Conservation (phyloP, 2,888 invertebrate species). For the Acleris holmiana region DNA sequence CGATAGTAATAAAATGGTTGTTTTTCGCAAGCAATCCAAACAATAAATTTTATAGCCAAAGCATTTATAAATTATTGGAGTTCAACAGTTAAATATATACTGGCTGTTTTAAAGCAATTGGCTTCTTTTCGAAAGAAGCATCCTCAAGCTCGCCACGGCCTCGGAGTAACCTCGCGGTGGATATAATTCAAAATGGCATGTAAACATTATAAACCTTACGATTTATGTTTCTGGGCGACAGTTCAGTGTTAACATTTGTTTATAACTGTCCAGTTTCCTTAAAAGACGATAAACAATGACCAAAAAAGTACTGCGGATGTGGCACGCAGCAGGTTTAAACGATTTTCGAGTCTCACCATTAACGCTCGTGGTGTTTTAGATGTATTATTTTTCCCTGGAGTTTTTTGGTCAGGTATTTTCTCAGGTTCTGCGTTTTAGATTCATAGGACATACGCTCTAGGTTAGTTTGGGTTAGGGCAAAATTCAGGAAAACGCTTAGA, state of each 20-base stretch:
- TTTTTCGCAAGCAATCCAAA: neutral
- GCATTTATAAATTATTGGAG: neutral
- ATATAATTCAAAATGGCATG: neutral
- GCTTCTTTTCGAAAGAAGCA: neutral
- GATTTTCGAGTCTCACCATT: no score
- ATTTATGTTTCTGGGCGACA: neutral
- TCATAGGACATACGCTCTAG: no score
- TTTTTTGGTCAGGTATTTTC: no score
- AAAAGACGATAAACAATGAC: neutral
- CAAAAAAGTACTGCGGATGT: no score
- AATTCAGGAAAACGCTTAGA: no score
- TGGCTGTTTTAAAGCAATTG: neutral
- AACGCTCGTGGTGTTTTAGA: no score
- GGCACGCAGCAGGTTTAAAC: no score
- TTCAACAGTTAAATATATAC: neutral
- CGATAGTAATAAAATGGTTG: neutral
- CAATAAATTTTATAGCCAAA: neutral
- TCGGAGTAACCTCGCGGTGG: neutral
- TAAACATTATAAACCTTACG: neutral
- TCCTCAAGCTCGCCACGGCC: neutral
- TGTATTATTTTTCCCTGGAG: no score
- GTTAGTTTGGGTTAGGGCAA: no score
- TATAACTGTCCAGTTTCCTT: neutral
- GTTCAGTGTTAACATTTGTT: neutral
- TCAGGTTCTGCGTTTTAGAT: no score